Evolutionary conservation across 2,888 invertebrate genomes (phyloP), one percentile per base, ranked within the genome.

Genomic region (Pseudoips prasinana): DNA sequence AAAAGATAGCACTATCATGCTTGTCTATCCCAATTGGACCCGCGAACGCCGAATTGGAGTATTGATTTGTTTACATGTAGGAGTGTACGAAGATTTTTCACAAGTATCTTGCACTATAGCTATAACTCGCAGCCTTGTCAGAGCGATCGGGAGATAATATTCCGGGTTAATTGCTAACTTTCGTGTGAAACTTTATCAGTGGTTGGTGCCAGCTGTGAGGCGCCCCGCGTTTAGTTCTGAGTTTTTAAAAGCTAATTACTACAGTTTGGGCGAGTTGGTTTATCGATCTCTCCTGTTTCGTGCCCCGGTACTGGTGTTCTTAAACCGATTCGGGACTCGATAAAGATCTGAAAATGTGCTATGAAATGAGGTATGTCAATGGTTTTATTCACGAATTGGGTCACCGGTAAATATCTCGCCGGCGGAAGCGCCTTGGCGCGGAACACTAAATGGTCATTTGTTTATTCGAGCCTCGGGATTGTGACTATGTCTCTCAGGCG

Each of bases 21-120:
- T 28, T 9, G 25, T 7, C 22, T 31, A 7, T 74, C 53, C 29
- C 69, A 59, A 75, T 36, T 55, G 51, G 55, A 33, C 51, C 54
- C 57, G 77, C 74, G 76, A 83, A 81, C 55, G 58, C 59, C 58
- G 69, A 76, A 73, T 45, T 55, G 28, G 39, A 73, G 80, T 86
- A 86, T 87, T 87, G 87, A 86, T 87, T 86, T 87, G 87, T 87
- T 87, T 87, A 85, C 85, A 77, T 78, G 73, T 71, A 66, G 52
- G 8, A 29, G 46, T 48, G 64, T 60, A 37, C 57, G 46, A 59
- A 73, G 66, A 71, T 64, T 68, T 69, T 64, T 64, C 46, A 56
- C 46, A 54, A 63, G 63, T 67, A 62, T 64, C 57, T 55, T 65
- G 50, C 60, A 58, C 38, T 77, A 76, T 75, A 75, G 60, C 44